Evolutionary conservation across 2,113 vertebrate genomes (phyloP), one percentile per base, ranked within the genome.

Genomic region (Toxotes chatareus): DNA sequence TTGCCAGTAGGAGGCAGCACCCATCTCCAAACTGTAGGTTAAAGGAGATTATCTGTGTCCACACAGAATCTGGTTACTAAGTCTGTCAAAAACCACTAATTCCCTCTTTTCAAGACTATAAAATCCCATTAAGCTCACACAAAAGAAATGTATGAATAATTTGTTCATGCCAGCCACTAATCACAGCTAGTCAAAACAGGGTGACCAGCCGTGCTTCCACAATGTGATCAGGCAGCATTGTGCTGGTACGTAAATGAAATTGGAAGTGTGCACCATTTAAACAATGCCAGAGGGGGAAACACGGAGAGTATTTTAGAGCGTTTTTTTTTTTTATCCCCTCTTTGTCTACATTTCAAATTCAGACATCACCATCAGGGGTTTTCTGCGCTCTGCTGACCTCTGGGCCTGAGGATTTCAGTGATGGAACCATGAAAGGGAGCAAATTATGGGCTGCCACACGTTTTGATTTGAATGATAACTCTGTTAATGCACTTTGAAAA

Each of bases 1-100:
- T 47, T 42, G 27, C 89, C 93, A 89, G 84, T 81, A 83, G 91
- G 80, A 9, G 88, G 88, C 87, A 76, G 53, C 84, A 71, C 77
- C 46, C 1, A 19, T 64, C 13, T 32, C 13, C 16, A 46, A 16
- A 34, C 11, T 62, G n/a, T 7, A 9, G 51, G 17, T 47, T 65
- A 19, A 23, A 12, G 11, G 14, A 34, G 34, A 42, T 51, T 2
- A 72, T 53, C 21, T 46, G 12, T 60, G 32, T 75, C 8, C 19
- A 57, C 21, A n/a, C 0, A 36, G 8, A 61, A 47, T 71, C 8
- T 36, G 46, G 27, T 73, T 49, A 79, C 74, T 79, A 70, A 74
- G 19, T 64, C 53, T 76, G 44, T 44, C 64, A 70, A 70, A 27
- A 83, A 44, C 53, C 56, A 53, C 12, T 74, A 69, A 61, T 71